phyloP scores from a whole-genome alignment of 2,113 vertebrate genomes.

The Brachyhypopomus gauderio region DNA sequence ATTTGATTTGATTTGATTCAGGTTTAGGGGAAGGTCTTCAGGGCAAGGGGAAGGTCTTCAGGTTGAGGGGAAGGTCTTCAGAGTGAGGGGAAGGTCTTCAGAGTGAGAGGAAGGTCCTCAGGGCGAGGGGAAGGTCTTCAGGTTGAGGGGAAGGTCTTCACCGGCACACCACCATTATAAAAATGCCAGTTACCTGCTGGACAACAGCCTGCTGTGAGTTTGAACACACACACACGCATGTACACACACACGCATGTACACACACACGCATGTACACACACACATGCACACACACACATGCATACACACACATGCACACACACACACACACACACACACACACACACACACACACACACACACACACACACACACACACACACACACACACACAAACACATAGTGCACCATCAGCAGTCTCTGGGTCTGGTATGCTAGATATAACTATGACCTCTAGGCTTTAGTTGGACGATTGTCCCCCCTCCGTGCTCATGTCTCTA shows the following conservation, averaged over 20 bases:
- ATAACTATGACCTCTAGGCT: not conserved
- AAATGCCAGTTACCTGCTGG: not conserved
- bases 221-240: not conserved
- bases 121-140: not conserved
- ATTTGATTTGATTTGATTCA: no score
- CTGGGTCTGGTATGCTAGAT: not conserved
- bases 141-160: slow-evolving; percentile 1
- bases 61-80: no score
- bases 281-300: not conserved
- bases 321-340: not conserved
- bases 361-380: not conserved
- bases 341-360: not conserved
- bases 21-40: no score
- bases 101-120: no score
- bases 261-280: not conserved
- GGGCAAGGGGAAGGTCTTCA: no score
- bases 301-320: not conserved
- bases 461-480: no score
- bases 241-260: not conserved
- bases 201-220: not conserved
- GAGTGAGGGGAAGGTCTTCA: no score
- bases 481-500: not conserved
- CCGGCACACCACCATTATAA: not conserved
- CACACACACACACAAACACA: not conserved
- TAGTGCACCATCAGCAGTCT: not conserved